Percentiles rank a stretch among this genome's conserved stretches.
phyloP scores from a whole-genome alignment of 1,140 invertebrate genomes.

The Cotesia typhae region DNA sequence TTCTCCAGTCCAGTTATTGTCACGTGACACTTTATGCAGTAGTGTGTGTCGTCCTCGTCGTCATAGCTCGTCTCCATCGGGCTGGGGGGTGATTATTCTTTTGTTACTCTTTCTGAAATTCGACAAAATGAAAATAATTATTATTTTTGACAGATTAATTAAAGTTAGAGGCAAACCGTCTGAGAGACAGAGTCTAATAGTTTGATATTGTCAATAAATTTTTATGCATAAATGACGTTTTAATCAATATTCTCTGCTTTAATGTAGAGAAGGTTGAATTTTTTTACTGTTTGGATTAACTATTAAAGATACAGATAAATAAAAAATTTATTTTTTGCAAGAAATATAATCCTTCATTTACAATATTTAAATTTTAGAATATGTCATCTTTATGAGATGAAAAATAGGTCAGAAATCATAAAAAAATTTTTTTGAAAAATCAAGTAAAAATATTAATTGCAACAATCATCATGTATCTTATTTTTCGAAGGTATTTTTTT shows the following conservation, averaged over 20 bases:
- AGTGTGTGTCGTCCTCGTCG: constrained; percentile 80
- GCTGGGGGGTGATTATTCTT: not conserved
- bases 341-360: too few relatives aligned
- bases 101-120: not conserved
- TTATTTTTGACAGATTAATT: not conserved
- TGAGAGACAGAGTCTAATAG: not conserved
- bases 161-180: not conserved
- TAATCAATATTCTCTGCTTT: not conserved
- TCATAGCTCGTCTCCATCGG: constrained; percentile 66
- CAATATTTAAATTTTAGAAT: too few relatives aligned
- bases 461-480: too few relatives aligned
- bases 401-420: too few relatives aligned
- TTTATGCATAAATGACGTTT: not conserved
- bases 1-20: constrained; percentile 83
- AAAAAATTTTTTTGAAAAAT: too few relatives aligned
- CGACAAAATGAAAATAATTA: not conserved
- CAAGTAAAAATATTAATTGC: too few relatives aligned
- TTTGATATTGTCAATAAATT: constrained; percentile 16
- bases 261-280: not conserved
- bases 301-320: too few relatives aligned
- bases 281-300: too few relatives aligned
- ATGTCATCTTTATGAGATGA: too few relatives aligned
- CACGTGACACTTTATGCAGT: constrained; percentile 84
- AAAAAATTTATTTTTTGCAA: too few relatives aligned
- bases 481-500: too few relatives aligned